These are phyloP conservation scores for Rhombomys opimus DNA, from an alignment of 2,113 vertebrate species.

Conservation along the genomic window DNA sequence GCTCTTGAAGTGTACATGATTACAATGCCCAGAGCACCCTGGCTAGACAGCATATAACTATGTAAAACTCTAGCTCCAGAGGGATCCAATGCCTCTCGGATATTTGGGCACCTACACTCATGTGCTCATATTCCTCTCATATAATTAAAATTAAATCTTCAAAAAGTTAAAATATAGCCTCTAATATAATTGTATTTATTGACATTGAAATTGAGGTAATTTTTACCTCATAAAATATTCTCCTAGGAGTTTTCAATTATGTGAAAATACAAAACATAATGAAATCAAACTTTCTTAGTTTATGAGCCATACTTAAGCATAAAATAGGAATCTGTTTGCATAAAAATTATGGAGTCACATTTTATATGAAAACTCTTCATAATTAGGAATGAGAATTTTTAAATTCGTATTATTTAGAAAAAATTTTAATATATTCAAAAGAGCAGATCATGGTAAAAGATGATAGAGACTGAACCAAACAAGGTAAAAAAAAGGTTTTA, in stretches of 20 bases:
- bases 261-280: background rate
- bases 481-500: background rate
- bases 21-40: background rate
- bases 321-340: background rate
- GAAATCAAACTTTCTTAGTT: background rate
- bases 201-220: background rate
- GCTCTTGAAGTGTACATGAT: background rate
- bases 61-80: background rate
- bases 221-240: constrained; percentile 41
- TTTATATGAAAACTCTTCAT: background rate
- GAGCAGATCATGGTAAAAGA: background rate
- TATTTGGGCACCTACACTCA: background rate
- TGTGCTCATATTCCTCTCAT: background rate
- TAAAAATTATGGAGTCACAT: background rate
- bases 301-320: background rate
- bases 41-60: background rate
- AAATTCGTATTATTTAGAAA: background rate
- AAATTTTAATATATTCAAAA: background rate
- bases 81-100: background rate
- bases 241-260: constrained; percentile 4
- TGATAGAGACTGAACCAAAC: background rate
- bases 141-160: background rate
- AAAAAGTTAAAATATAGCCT: background rate
- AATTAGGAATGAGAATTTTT: background rate
- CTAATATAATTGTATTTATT: constrained; percentile 26